phyloP scores from a whole-genome alignment of 2,113 vertebrate species.

The Spilogale gracilis region DNA sequence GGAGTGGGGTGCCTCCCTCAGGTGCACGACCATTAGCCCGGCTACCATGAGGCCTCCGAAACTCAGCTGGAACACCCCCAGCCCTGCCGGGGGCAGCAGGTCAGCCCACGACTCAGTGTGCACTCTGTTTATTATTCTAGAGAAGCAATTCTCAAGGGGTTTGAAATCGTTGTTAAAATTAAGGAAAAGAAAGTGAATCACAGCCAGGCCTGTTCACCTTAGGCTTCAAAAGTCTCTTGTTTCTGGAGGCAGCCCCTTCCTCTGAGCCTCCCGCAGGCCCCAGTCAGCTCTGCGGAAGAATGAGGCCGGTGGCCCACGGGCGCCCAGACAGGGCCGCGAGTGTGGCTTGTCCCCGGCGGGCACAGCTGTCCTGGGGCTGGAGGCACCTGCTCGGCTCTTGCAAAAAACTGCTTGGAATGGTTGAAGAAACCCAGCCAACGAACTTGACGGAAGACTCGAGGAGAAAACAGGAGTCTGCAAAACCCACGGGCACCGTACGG shows the following conservation, averaged over 20 bases:
- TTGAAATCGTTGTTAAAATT: constrained; percentile 86
- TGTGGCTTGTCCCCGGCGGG: accelerated
- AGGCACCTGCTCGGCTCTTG: constrained; percentile 75
- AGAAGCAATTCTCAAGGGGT: constrained; percentile 83
- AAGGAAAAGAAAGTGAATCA: constrained; percentile 82
- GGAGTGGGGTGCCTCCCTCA: constrained; percentile 46
- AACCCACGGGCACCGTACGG: accelerated
- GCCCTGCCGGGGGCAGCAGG: background rate
- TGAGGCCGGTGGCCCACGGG: background rate
- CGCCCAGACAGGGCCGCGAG: background rate
- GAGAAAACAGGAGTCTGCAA: background rate
- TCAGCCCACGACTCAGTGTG: constrained; percentile 74
- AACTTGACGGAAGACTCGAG: background rate
- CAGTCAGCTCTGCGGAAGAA: constrained; percentile 38
- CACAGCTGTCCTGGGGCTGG: background rate
- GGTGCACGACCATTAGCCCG: constrained; percentile 1
- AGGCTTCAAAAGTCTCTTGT: constrained; percentile 85
- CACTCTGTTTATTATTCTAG: constrained; percentile 87
- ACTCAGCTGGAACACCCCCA: background rate
- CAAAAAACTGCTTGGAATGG: background rate
- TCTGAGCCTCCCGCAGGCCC: background rate
- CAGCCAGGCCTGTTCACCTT: constrained; percentile 85
- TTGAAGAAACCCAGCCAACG: background rate
- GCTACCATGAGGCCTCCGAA: constrained; percentile 76
- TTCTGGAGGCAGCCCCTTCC: constrained; percentile 44